Evolutionary conservation across 2,797 vertebrate species (phyloP).

Genomic region (Philypnodon macrostomus): DNA sequence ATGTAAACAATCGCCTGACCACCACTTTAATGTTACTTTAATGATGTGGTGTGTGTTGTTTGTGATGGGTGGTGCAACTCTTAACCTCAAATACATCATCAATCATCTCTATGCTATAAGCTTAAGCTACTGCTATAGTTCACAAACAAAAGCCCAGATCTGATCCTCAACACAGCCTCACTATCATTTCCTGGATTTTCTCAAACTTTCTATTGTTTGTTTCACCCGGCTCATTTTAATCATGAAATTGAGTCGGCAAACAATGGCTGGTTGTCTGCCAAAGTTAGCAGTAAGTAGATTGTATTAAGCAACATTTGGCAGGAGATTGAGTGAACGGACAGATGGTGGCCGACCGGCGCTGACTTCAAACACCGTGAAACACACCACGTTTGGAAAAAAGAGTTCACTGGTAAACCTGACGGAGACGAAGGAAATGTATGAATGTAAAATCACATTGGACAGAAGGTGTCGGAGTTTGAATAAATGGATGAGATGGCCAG

Average conservation of each 20-base stretch:
- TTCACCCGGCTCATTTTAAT: constrained; percentile 30
- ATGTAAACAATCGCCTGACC: too few relatives aligned
- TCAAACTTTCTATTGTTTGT: constrained; percentile 27
- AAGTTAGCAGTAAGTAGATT: constrained; percentile 43
- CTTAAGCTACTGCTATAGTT: constrained; percentile 2
- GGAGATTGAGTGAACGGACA: constrained; percentile 41
- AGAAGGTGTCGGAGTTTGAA: constrained; percentile 40
- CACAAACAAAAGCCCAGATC: constrained; percentile 6
- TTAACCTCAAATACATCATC: too few relatives aligned
- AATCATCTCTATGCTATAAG: too few relatives aligned
- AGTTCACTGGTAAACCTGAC: constrained; percentile 34
- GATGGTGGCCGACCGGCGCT: constrained; percentile 53
- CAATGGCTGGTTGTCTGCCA: constrained; percentile 60
- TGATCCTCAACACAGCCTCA: constrained; percentile 3
- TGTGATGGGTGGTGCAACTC: too few relatives aligned
- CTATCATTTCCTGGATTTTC: constrained; percentile 29
- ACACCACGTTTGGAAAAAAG: constrained; percentile 24
- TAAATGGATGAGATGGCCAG: constrained; percentile 50
- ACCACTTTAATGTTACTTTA: too few relatives aligned
- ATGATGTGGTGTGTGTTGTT: too few relatives aligned
- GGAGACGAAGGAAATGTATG: constrained; percentile 19
- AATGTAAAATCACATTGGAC: constrained; percentile 31
- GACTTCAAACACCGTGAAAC: constrained; percentile 38
- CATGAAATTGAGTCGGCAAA: constrained; percentile 35
- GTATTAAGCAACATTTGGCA: constrained; percentile 49